Evolutionary conservation across 2,888 invertebrate genomes (phyloP), one percentile per base, ranked within the genome.

Genomic region (Oligia strigilis): DNA sequence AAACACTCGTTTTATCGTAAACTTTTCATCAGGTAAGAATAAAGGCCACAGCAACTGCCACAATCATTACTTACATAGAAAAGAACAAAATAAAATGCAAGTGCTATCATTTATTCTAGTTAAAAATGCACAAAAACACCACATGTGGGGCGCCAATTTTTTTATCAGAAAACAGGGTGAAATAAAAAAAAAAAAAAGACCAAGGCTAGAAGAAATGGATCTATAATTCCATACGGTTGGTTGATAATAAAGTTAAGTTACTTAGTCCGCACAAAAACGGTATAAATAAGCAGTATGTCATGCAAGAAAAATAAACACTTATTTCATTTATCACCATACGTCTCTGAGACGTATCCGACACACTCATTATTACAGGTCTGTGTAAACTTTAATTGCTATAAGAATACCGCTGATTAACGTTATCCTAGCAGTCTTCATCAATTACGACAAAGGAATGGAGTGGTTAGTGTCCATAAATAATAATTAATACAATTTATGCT

Each of bases 381-480:
- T 60, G 82, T 75, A 75, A 52, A 80, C 82, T 60, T 75, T 19
- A 66, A 46, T 60, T 36, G 40, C 14, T 60, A 52, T 80, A 66
- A 52, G 58, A 55, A 23, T 19, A 55, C 65, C 23, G 19, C 8
- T 29, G 40, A 1, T 19, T 55, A 46, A 55, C 58, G 36, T 73
- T 49, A 17, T 49, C 6, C 2, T 19, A 14, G 29, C 40, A 75
- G 6, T 73, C 46, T 29, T 19, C 36, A 75, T 43, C 17, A n/a
- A 66, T 43, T 80, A 60, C n/a, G 58, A n/a, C 58, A 8, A 19
- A 29, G 8, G 5, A 75, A 80, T 80, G 80, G 80, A 98, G 98
- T 90, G 98, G 98, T 0, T 98, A 98, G 80, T 80, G 43, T 52
- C 11, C 19, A 3, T 66, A 66, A 81, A 23, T 66, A 49, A 40